Evolutionary conservation across 2,888 invertebrate genomes (phyloP), one percentile per base, ranked within the genome.

Genomic region (Amiota communis): DNA sequence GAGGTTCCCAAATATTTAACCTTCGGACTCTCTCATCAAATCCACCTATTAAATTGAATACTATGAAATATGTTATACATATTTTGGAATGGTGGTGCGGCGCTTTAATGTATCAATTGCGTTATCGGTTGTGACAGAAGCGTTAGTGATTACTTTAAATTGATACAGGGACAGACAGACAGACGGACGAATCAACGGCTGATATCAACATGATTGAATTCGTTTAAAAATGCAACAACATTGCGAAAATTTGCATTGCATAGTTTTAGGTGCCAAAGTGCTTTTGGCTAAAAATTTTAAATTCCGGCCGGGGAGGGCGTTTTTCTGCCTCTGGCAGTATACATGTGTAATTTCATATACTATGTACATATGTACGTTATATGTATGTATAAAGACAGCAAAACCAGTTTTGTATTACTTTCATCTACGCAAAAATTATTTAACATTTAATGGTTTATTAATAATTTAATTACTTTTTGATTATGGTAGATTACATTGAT

Each of bases 381-480:
- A 36, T 36, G 6, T 36, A 6, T 20, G 49, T 10, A 65, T 49
- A 17, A 20, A 17, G 4, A 51, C 17, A 6, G 15, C 48, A 23
- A 36, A 64, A 36, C 23, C 12, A 36, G 12, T 64, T 67, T 67
- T 23, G 6, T 67, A n/a, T 20, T 11, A 64, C 9, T 47, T 6
- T 13, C 36, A 13, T 10, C 59, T 74, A 64, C 74, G 73, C 79
- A 77, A 77, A 81, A 81, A 80, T 78, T 81, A 77, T 84, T 83
- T 83, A 80, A 80, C 80, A 85, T 84, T 80, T 84, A 86, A 84
- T 84, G 86, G 86, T 82, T 85, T 84, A 86, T 84, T 86, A 86
- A 86, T 84, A 85, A 84, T 86, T 84, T 86, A 84, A 84, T 84
- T 84, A 84, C 84, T 79, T 81, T 86, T 86, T 82, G 86, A 84